phyloP scores from a whole-genome alignment of 2,888 invertebrate genomes.

The Emesis russula region DNA sequence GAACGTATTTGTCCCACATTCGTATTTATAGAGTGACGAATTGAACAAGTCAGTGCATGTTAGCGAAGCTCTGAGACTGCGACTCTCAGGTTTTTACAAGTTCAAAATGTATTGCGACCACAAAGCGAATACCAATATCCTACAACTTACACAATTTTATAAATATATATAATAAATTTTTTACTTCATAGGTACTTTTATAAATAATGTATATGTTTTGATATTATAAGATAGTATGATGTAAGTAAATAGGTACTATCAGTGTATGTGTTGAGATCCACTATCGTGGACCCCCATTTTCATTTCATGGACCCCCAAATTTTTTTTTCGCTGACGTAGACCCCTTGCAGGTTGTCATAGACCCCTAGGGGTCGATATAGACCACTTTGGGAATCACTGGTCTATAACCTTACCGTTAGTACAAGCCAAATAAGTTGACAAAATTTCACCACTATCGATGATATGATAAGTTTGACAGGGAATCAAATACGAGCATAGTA shows the following conservation, averaged over 20 bases:
- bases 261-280: conserved; percentile 23
- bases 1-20: conserved; percentile 58
- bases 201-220: conserved; percentile 23
- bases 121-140: conserved; percentile 58
- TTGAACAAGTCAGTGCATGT: conserved; percentile 61
- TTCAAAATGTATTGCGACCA: conserved; percentile 60
- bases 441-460: no score
- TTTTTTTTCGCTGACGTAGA: no score
- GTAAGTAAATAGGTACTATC: conserved; percentile 18
- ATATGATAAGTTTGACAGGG: no score
- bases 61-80: conserved; percentile 59
- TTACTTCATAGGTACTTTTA: conserved; percentile 60
- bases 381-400: no score
- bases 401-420: no score
- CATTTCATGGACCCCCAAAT: no score
- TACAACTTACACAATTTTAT: conserved; percentile 54
- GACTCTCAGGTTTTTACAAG: conserved; percentile 64
- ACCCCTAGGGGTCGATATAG: no score
- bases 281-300: not conserved
- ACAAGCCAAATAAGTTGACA: no score
- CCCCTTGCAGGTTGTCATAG: no score
- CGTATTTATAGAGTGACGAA: conserved; percentile 59
- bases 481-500: no score
- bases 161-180: conserved; percentile 68
- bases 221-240: not conserved